Evolutionary conservation across 2,113 vertebrate species (phyloP), one percentile per base, ranked within the genome.

Genomic region (Pantherophis guttatus): DNA sequence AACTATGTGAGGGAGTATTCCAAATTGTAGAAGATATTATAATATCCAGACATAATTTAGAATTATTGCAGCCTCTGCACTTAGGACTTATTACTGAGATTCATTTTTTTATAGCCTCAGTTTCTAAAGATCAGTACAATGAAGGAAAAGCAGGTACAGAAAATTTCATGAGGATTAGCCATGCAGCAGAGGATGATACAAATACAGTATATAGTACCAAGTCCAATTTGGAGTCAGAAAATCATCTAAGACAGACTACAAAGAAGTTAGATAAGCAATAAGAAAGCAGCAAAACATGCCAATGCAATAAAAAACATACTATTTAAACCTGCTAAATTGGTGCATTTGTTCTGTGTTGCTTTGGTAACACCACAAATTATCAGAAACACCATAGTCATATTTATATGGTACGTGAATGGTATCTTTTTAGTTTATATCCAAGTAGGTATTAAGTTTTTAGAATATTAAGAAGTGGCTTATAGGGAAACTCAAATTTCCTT

Each of bases 1-100:
- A 93, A 95, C 90, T 75, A 93, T 86, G 89, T 96, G 33, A 48
- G 54, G 48, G 94, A 96, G 91, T 48, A 87, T 94, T 94, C 29
- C 93, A 88, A 88, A 87, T 13, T 12, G 88, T 70, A 10, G 9
- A 93, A 85, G 93, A 94, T 91, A 93, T 93, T 97, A 91, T 88
- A 94, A 86, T 91, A 92, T 93, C 93, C 94, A 94, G 95, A 92
- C 91, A 91, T 94, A 0, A 0, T 89, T 95, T 91, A 33, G 87
- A 26, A 50, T 94, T 89, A 57, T 91, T 33, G 58, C n/a, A 87
- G 44, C 21, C 2, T 59, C n/a, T 92, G 59, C 44, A 21, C 57
- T 89, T 89, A 92, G 59, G 8, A 52, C 19, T 86, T 91, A 44
- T 9, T 53, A 62, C 13, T 21, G 8, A 26, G 33, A 10, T 2